These are phyloP conservation scores for Zaprionus lineosus DNA, from an alignment of 2,888 invertebrate species.

Conservation along the genomic window DNA sequence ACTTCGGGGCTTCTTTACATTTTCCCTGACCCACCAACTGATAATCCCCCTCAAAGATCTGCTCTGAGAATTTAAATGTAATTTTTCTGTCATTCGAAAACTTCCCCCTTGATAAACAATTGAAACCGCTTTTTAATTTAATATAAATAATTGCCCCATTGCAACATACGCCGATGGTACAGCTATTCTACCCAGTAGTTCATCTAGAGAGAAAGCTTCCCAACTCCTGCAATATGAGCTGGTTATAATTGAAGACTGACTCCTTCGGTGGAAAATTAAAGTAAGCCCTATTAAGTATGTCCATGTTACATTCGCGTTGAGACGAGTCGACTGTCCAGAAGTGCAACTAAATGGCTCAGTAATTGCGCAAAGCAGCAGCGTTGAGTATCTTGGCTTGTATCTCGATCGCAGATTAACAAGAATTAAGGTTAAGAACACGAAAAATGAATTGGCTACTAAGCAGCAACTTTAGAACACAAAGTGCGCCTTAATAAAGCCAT, in stretches of 20 bases:
- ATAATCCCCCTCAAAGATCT: no score
- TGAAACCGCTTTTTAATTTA: no score
- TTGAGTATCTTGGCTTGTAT: neutral
- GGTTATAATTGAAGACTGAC: neutral
- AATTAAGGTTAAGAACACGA: neutral
- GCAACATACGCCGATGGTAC: neutral
- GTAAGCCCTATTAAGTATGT: conserved; percentile 2
- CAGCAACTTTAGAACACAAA: neutral
- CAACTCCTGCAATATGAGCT: neutral
- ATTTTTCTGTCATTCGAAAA: no score
- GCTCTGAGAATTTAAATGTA: no score
- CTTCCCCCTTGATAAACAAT: no score
- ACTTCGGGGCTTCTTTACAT: no score
- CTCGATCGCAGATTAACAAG: neutral
- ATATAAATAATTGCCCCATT: neutral
- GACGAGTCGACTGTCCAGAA: neutral
- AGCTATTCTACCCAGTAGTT: neutral
- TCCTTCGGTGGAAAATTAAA: neutral
- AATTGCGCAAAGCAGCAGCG: neutral
- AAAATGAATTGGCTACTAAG: neutral
- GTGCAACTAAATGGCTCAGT: neutral
- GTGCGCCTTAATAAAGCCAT: neutral
- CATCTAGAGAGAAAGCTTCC: neutral
- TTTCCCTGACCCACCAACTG: no score
- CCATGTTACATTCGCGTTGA: neutral